Base-by-base conservation (phyloP, 2,113 vertebrate genomes). In the Paratilapia polleni region DNA sequence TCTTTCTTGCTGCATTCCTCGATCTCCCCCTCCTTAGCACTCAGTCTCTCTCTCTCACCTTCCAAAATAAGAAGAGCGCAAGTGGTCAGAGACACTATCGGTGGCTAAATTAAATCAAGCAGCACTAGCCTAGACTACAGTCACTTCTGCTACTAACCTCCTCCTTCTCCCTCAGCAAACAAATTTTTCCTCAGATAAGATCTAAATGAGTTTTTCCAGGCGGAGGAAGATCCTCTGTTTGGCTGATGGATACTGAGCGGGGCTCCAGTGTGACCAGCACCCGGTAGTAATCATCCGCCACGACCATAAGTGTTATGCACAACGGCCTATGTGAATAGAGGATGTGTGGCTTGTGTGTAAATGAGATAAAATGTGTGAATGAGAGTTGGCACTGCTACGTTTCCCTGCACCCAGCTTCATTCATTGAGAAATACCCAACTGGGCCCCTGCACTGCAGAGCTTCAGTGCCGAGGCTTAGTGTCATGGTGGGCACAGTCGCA, bases 191-290 rank as follows among this genome's bases (percentile, higher is more conserved):
- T 94, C 91, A 94, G 94, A 95, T 96, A 94, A 92, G 93, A 95
- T 96, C 95, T 95, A 96, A 96, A 96, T 96, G 95, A 95, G 96
- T 96, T 95, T 94, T 94, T 93, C 94, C 93, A 94, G 92, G 91
- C 92, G 38, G 89, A 89, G 91, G 88, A 91, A 88, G 92, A 92
- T 89, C 88, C 90, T 92, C 89, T 62, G 90, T 85, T 86, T 59
- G 87, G 89, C 92, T 95, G 95, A 94, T 92, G 94, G 93, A 95
- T 95, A 85, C 92, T 61, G 88, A 81, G 91, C 81, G 41, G 70
- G 86, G 87, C 85, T 61, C 85, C 83, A 52, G 80, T 80, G 89
- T 59, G 89, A 88, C 91, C 88, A 89, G 84, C 91, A 86, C 88
- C 92, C 88, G 13, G 81, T 74, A 84, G 93, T 93, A 94, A 94